Conservation (phyloP, 92 coral and sea anemone species). For the Bergia sp. region DNA sequence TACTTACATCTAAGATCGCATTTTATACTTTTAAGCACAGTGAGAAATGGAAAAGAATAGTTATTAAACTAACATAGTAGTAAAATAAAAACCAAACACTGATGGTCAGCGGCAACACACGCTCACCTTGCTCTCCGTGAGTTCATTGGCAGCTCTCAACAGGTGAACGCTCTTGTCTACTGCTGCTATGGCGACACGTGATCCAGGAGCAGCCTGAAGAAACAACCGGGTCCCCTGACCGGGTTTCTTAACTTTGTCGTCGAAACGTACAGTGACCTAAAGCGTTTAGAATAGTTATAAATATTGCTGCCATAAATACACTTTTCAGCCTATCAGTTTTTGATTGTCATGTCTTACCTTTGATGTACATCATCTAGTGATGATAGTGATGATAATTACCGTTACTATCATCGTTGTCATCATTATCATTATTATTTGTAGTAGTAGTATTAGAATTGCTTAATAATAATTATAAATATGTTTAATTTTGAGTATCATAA, state of each 20-base stretch:
- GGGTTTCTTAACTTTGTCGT: constrained; percentile 74
- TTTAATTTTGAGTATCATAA: too few relatives aligned
- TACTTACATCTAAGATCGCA: too few relatives aligned
- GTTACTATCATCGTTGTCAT: too few relatives aligned
- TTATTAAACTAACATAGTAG: neutral
- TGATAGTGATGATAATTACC: too few relatives aligned
- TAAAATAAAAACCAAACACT: neutral
- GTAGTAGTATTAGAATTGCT: too few relatives aligned
- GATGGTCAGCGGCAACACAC: neutral
- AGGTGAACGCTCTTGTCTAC: constrained; percentile 94
- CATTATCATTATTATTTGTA: too few relatives aligned
- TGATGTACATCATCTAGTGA: too few relatives aligned
- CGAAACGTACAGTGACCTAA: constrained; percentile 56
- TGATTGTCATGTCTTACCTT: too few relatives aligned
- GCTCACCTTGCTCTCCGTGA: constrained; percentile 58
- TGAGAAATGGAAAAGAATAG: neutral
- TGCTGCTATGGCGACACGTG: constrained; percentile 89
- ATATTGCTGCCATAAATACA: too few relatives aligned
- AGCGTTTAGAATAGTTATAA: neutral
- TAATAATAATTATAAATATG: too few relatives aligned
- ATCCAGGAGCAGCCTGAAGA: constrained; percentile 84
- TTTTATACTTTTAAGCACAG: too few relatives aligned
- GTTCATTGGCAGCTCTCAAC: constrained; percentile 79
- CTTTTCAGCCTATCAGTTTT: too few relatives aligned
- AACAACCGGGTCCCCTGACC: constrained; percentile 81